Evolutionary conservation across 2,113 vertebrate species (phyloP).

Genomic region (Proteles cristata): DNA sequence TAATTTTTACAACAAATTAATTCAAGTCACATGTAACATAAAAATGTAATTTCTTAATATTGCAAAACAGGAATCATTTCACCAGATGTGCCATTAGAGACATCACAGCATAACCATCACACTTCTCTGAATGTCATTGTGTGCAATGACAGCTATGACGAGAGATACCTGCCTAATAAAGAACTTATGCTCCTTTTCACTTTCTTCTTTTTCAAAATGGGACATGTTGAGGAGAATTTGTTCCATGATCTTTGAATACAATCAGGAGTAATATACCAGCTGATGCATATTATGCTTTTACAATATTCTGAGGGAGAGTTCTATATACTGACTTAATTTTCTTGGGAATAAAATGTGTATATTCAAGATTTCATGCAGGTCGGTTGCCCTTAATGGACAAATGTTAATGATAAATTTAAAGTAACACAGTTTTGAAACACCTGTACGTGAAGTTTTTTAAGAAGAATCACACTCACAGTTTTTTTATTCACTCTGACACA

Average conservation of each 20-base stretch:
- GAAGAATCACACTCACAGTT: not conserved
- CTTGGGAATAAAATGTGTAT: constrained; percentile 61
- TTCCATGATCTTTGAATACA: constrained; percentile 72
- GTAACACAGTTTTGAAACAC: constrained; percentile 34
- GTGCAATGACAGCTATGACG: not conserved
- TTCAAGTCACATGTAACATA: constrained; percentile 86
- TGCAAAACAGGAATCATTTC: constrained; percentile 79
- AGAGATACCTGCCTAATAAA: constrained; percentile 67
- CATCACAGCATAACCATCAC: not conserved
- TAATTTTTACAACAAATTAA: constrained; percentile 86
- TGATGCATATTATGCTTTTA: constrained; percentile 65
- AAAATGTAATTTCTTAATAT: constrained; percentile 84
- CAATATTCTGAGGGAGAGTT: constrained; percentile 58
- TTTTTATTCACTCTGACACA: not conserved
- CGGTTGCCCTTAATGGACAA: constrained; percentile 66
- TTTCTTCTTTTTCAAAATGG: constrained; percentile 26
- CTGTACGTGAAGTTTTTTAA: constrained; percentile 40
- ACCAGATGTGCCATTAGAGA: constrained; percentile 71
- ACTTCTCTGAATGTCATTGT: not conserved
- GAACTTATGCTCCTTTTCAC: constrained; percentile 9
- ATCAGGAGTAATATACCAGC: constrained; percentile 75
- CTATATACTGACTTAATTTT: constrained; percentile 68
- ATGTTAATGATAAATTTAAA: constrained; percentile 63
- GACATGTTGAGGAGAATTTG: constrained; percentile 65
- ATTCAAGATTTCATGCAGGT: constrained; percentile 71